Conservation (phyloP, 2,797 vertebrate species). For the Protonibea diacanthus region DNA sequence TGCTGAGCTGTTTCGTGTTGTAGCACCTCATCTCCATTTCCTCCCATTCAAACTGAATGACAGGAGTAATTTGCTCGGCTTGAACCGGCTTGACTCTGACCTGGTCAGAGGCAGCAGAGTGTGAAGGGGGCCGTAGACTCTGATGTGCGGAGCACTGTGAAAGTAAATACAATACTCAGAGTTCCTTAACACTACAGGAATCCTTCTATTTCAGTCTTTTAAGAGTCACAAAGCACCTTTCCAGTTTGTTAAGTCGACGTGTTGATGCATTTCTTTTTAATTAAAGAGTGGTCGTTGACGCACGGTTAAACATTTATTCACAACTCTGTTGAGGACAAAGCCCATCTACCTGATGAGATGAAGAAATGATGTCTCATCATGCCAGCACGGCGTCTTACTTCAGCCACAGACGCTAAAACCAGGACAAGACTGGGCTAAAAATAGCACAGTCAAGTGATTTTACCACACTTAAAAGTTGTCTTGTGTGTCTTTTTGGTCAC, state of each 20-base stretch:
- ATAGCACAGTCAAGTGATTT: constrained; percentile 56
- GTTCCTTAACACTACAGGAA: constrained; percentile 19
- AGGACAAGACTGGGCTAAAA: constrained; percentile 47
- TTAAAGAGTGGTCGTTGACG: constrained; percentile 48
- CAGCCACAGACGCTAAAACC: constrained; percentile 62
- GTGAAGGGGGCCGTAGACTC: constrained; percentile 35
- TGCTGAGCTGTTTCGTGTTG: constrained; percentile 6
- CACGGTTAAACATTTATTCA: constrained; percentile 65
- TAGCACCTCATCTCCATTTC: background rate
- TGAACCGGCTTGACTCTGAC: constrained; percentile 23
- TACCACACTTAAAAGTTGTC: constrained; percentile 33
- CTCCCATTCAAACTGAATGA: constrained; percentile 28
- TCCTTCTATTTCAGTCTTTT: constrained; percentile 16
- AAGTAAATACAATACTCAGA: constrained; percentile 19
- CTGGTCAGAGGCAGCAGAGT: constrained; percentile 33
- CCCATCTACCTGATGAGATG: constrained; percentile 32
- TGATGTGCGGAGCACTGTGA: constrained; percentile 19
- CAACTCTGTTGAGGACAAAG: constrained; percentile 42
- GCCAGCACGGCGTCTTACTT: constrained; percentile 53
- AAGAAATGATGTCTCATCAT: constrained; percentile 63
- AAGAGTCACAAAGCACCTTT: constrained; percentile 21
- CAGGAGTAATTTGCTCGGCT: constrained; percentile 27
- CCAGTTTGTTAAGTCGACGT: constrained; percentile 32
- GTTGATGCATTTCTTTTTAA: constrained; percentile 64
- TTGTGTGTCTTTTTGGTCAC: constrained; percentile 33